Evolutionary conservation across 2,888 invertebrate genomes (phyloP).

Genomic region (Netelia fuscicornis): DNA sequence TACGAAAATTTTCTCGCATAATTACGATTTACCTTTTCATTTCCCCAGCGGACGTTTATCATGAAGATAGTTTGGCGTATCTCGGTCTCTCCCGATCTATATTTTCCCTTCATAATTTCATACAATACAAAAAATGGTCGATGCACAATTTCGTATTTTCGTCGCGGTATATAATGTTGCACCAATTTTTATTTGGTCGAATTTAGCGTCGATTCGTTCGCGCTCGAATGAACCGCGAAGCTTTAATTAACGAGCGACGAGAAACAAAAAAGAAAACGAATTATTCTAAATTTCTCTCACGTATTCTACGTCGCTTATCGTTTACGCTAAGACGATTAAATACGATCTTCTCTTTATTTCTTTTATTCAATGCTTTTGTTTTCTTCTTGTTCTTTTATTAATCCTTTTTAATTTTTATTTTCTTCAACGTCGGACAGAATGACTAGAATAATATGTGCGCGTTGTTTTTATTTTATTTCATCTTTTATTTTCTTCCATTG

Average conservation of each 20-base stretch:
- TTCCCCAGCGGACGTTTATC: conserved; percentile 46
- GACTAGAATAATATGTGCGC: conserved; percentile 76
- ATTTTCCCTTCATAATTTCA: neutral
- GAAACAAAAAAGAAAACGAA: conserved; percentile 3
- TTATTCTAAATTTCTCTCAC: neutral
- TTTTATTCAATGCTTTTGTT: conserved; percentile 16
- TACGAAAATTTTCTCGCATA: neutral
- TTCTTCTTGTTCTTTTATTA: conserved; percentile 18
- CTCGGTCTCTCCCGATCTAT: neutral
- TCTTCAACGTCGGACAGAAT: conserved; percentile 67
- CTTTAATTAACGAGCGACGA: conserved; percentile 46
- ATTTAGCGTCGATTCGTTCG: too few species aligned
- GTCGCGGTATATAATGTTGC: too few species aligned
- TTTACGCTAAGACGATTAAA: conserved; percentile 50
- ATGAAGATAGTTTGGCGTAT: too few species aligned
- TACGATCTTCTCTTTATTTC: conserved; percentile 24
- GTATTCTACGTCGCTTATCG: conserved; percentile 1
- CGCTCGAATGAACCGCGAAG: too few species aligned
- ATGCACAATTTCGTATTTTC: conserved; percentile 21
- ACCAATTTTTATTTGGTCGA: too few species aligned
- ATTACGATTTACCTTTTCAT: neutral
- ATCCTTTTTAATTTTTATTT: conserved; percentile 20
- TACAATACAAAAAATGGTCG: conserved; percentile 54
- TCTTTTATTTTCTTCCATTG: conserved; percentile 12
- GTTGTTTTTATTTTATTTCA: conserved; percentile 31